A percentile compares a stretch with the other conserved stretches of the same genome.
phyloP scores from a whole-genome alignment of 2,113 vertebrate species.

The Anseranas semipalmata region DNA sequence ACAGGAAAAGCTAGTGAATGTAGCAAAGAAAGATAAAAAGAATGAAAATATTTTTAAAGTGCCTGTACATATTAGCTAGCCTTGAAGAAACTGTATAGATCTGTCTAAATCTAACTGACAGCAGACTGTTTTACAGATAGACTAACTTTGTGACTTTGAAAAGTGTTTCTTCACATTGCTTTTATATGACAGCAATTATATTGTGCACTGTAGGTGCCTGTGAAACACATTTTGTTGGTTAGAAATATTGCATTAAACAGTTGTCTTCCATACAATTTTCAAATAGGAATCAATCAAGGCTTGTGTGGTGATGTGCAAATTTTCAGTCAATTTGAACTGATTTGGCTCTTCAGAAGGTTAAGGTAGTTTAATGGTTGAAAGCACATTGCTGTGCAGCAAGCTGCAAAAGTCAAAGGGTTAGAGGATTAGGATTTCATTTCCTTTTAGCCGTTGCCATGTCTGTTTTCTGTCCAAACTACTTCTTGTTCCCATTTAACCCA shows the following conservation, averaged over 20 bases:
- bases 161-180: constrained; percentile 55
- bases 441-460: constrained; percentile 79
- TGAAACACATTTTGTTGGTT: constrained; percentile 68
- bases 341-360: constrained; percentile 77
- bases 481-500: constrained; percentile 80
- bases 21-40: not conserved
- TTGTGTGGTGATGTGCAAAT: constrained; percentile 75
- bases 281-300: constrained; percentile 73
- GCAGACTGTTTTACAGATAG: constrained; percentile 12
- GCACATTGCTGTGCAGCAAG: constrained; percentile 72
- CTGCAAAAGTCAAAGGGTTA: constrained; percentile 79
- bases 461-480: constrained; percentile 85
- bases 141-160: constrained; percentile 67
- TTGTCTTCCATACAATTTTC: constrained; percentile 63
- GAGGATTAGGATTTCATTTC: constrained; percentile 83
- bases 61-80: not conserved
- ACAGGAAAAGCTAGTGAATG: not conserved
- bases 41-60: not conserved
- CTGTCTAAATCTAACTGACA: not conserved
- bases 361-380: constrained; percentile 82
- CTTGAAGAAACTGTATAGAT: not conserved
- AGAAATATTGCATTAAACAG: constrained; percentile 61
- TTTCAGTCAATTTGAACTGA: constrained; percentile 77
- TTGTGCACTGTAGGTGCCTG: constrained; percentile 11
- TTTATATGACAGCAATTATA: constrained; percentile 50